Evolutionary conservation across 92 coral and sea anemone genomes (phyloP), one percentile per base, ranked within the genome.

Genomic region (Parazoanthus atlanticus): DNA sequence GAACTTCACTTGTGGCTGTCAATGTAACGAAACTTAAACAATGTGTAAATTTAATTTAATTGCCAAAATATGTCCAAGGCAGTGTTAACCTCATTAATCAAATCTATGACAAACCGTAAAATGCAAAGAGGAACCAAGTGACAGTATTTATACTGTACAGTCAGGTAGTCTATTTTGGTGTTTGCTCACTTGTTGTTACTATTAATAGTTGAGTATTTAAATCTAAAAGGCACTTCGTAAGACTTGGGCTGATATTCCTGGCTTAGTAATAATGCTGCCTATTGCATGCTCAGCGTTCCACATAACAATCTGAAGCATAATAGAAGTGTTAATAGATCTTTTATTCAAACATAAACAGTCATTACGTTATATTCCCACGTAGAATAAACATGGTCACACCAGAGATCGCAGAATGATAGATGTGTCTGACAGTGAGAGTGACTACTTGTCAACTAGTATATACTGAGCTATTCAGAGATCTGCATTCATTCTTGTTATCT

Each of bases 261-360:
- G 40, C 66, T 70, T 84, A 30, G 87, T 28, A 26, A 80, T 75
- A 89, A 64, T 81, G 58, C 54, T 92, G 69, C 88, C 36, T 36
- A 26, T 66, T 79, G 52, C 85, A 65, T 76, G 86, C 78, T 25
- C 29, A 30, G 74, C 87, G 87, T 69, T 41, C 87, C 58, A 47
- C 88, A 86, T 81, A 74, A 86, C 94, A 86, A 89, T 79, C 90
- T 73, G 79, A 84, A 79, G 76, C 79, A 58, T 66, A 79, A 86
- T 85, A 86, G 88, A 86, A 82, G 92, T 86, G 94, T 58, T 89
- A 89, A 92, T 81, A 86, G 88, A 72, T 87, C 76, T 91, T 91
- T 91, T 85, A 91, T 91, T 89, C 93, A 91, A 91, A 91, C 83
- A 85, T 89, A 92, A 92, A 92, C 94, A 92, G 81, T 89, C 83